A percentile compares a stretch with the other conserved stretches of the same genome.
These are phyloP conservation scores for Puffinus mauretanicus DNA, from an alignment of 2,113 vertebrate species.

Conservation along the genomic window DNA sequence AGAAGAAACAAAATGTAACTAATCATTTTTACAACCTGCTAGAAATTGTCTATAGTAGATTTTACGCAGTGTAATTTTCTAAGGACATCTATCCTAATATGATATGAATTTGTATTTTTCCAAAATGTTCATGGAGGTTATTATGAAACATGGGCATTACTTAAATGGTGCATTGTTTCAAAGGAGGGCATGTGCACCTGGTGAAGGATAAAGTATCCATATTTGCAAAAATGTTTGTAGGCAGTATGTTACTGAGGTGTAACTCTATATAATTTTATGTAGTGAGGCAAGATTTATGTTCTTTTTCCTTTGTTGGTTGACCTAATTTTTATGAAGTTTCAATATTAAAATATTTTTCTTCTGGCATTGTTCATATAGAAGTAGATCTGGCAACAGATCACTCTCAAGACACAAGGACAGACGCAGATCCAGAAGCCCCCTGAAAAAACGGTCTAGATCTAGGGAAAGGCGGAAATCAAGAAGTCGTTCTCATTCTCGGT, in stretches of 20 bases:
- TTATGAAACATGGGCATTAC: neutral
- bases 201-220: neutral
- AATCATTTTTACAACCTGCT: neutral
- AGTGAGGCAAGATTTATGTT: fast-evolving
- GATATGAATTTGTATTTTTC: neutral
- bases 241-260: neutral
- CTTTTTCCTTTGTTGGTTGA: neutral
- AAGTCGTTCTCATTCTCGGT: conserved; percentile 85
- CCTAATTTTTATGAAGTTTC: neutral
- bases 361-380: conserved; percentile 60
- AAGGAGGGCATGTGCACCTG: neutral
- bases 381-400: conserved; percentile 79
- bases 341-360: neutral
- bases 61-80: neutral
- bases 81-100: neutral
- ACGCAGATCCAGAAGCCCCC: conserved; percentile 78
- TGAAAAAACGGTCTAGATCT: conserved; percentile 86
- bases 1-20: neutral
- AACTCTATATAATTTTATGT: neutral
- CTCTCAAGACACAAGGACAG: conserved; percentile 78
- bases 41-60: neutral
- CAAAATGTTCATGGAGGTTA: neutral
- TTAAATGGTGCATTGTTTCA: neutral
- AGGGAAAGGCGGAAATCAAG: conserved; percentile 81
- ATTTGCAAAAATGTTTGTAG: neutral